Evolutionary conservation across 53 echinoderm and acorn worm genomes (phyloP).

Genomic region (Paelopatides confundens): DNA sequence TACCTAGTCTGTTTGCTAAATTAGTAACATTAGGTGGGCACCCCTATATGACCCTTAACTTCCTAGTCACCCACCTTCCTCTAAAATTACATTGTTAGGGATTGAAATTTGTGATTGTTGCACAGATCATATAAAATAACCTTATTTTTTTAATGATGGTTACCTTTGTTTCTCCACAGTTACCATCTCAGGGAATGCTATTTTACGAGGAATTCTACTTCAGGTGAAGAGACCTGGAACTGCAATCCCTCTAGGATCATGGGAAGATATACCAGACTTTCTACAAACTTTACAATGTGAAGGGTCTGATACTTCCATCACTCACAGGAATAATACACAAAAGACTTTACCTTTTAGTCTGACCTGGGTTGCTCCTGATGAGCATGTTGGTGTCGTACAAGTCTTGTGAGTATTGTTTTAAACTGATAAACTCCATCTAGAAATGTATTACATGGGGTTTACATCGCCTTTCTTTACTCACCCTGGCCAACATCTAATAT

Average conservation of each 20-base stretch:
- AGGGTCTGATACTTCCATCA: constrained; percentile 43
- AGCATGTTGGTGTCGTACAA: constrained; percentile 26
- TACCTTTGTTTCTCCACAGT: constrained; percentile 23
- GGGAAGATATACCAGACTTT: constrained; percentile 41
- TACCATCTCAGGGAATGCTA: constrained; percentile 26
- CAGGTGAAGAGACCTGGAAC: constrained; percentile 59
- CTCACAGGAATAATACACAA: constrained; percentile 41
- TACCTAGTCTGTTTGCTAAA: too few species aligned
- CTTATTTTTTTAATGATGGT: not conserved
- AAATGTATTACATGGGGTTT: too few species aligned
- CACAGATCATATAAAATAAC: too few species aligned
- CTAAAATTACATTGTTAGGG: too few species aligned
- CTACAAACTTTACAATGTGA: constrained; percentile 50
- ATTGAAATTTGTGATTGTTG: too few species aligned
- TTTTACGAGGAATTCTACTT: constrained; percentile 56
- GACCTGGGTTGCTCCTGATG: constrained; percentile 63
- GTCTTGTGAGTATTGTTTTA: constrained; percentile 28
- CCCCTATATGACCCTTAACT: too few species aligned
- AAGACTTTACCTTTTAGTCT: constrained; percentile 45
- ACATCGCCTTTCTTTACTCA: too few species aligned
- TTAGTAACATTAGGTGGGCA: too few species aligned
- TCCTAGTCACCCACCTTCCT: too few species aligned
- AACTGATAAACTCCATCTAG: too few species aligned
- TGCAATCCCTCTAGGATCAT: constrained; percentile 55
- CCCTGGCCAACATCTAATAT: too few species aligned